Conservation (phyloP, 1,140 invertebrate species). For the Neuroterus valhalla region DNA sequence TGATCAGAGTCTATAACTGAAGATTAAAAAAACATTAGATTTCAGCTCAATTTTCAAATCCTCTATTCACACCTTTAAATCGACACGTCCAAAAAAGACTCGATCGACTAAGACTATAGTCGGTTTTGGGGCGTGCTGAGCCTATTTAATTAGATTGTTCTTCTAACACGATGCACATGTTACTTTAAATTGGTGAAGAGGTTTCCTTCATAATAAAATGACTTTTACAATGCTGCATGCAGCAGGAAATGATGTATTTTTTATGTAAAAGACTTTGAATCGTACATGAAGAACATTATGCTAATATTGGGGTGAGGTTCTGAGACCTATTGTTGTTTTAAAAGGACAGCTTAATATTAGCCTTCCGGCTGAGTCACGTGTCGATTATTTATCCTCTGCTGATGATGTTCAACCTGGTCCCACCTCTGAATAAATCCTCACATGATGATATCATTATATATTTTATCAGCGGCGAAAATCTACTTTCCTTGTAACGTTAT, state of each 20-base stretch:
- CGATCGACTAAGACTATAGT: no score
- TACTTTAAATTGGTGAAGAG: no score
- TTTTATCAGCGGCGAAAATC: no score
- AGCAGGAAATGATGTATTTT: background rate
- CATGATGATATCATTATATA: background rate
- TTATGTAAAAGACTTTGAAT: constrained; percentile 6
- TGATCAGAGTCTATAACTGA: no score
- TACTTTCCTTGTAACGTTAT: background rate
- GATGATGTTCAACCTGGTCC: background rate
- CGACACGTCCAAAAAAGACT: no score
- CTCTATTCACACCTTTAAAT: no score
- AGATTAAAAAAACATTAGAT: no score
- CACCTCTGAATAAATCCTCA: constrained; percentile 14
- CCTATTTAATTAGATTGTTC: no score
- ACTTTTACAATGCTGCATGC: background rate
- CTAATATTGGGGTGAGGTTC: constrained; percentile 3
- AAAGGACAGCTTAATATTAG: constrained; percentile 7
- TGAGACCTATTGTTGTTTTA: constrained; percentile 14
- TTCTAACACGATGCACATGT: no score
- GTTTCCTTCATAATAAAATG: no score
- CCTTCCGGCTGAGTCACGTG: constrained; percentile 25
- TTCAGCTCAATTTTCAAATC: no score
- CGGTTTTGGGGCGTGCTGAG: no score
- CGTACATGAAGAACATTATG: constrained; percentile 12
- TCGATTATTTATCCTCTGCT: constrained; percentile 18